Evolutionary conservation across 2,888 invertebrate species (phyloP), one percentile per base, ranked within the genome.

Genomic region (Rhogogaster chlorosoma): DNA sequence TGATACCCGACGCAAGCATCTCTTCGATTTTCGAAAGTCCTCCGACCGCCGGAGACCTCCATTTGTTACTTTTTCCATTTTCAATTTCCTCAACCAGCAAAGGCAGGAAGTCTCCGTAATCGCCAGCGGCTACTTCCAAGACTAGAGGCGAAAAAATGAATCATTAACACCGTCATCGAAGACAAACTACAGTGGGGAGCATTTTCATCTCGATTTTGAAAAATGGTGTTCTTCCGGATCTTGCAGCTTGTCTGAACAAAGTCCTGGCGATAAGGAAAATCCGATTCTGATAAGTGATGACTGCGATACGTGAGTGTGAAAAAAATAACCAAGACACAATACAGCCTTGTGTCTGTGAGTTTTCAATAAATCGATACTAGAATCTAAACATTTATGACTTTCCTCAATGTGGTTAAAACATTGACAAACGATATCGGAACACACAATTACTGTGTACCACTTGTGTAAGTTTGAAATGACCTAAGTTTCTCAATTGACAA

Each of bases 121-220:
- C 98, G 73, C 97, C 96, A 86, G 96, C 96, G 2, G 97, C 96
- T 82, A 98, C 96, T 94, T 98, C 98, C 94, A 98, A 95, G 88
- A 97, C 97, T 97, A 92, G 22, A 64, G 64, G 12, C 15, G 4
- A n/a, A 64, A 10, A 42, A 36, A 15, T 61, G 6, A 42, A 38
- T 18, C 38, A 71, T 18, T 67, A 42, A 26, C 15, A 77, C 45
- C 15, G 5, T 67, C 32, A 7, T 29, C 67, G 18, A 32, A 6
- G 29, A 67, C 29, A 32, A 67, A 6, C 4, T 26, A 26, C 18
- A 32, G 15, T 15, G 32, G 12, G 15, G 67, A n/a, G 7, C 18
- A 73, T 12, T 22, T 26, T 73, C 1, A 38, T 73, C 12, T 26
- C 5, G 22, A 26, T 15, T 26, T 73, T n/a, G 9, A 18, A n/a